phyloP scores from a whole-genome alignment of 1,140 invertebrate genomes.

The Lethrus apterus region DNA sequence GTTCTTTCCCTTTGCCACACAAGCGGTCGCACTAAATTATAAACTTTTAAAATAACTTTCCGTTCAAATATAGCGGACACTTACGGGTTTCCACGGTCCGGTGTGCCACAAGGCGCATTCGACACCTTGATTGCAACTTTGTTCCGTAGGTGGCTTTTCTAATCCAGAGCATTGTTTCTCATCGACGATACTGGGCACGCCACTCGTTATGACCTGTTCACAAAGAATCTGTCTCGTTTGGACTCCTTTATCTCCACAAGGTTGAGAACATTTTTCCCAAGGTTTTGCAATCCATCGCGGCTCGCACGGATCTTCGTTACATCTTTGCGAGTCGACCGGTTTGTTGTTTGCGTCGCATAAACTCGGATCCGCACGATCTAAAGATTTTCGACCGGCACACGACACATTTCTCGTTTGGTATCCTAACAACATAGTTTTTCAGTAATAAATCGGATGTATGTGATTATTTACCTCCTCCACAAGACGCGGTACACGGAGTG shows the following conservation, averaged over 20 bases:
- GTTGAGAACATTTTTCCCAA: constrained; percentile 77
- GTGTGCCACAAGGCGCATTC: constrained; percentile 77
- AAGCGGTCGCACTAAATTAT: constrained; percentile 80
- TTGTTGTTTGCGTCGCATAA: constrained; percentile 70
- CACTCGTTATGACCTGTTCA: constrained; percentile 61
- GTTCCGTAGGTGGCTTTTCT: constrained; percentile 61
- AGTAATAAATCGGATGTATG: background rate
- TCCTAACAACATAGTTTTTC: constrained; percentile 44
- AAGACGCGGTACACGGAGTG: constrained; percentile 69
- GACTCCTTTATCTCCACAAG: constrained; percentile 68
- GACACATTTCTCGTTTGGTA: constrained; percentile 63
- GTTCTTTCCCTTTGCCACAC: constrained; percentile 78
- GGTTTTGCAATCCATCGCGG: constrained; percentile 71
- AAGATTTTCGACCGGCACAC: constrained; percentile 60
- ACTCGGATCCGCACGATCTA: constrained; percentile 59
- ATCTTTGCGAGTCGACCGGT: constrained; percentile 61
- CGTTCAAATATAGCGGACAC: constrained; percentile 29
- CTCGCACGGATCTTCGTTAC: constrained; percentile 71
- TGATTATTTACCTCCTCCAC: constrained; percentile 69
- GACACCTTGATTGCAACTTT: constrained; percentile 67
- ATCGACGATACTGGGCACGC: constrained; percentile 56
- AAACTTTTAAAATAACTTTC: constrained; percentile 17
- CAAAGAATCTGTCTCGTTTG: constrained; percentile 69
- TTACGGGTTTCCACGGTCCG: constrained; percentile 79
- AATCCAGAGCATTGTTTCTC: constrained; percentile 64